These are phyloP conservation scores for Bombus superbus DNA, from an alignment of 1,140 invertebrate genomes.

Conservation along the genomic window DNA sequence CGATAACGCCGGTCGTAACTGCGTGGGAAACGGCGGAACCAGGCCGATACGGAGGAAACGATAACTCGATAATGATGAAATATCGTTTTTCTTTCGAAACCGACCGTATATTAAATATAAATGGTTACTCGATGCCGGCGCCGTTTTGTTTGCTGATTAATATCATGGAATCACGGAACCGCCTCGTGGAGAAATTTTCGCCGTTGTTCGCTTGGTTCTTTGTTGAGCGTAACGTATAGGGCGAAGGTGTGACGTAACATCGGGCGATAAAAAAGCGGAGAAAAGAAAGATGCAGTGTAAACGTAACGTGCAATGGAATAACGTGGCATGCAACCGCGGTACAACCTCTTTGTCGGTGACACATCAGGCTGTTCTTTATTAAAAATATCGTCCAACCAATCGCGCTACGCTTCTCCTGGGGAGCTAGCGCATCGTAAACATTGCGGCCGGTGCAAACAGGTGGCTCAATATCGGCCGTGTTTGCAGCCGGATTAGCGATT, in stretches of 20 bases:
- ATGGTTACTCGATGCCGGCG: not conserved
- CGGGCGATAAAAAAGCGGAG: not conserved
- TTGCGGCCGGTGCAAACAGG: conserved; percentile 63
- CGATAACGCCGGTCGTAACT: not conserved
- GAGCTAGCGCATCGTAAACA: conserved; percentile 52
- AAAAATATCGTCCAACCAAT: conserved; percentile 63
- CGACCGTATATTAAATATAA: not conserved
- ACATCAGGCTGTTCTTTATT: conserved; percentile 34
- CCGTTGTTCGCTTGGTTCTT: not conserved
- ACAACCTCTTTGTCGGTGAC: not conserved
- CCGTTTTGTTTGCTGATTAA: not conserved
- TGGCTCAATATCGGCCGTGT: conserved; percentile 67
- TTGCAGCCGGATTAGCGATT: conserved; percentile 65
- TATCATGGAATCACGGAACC: not conserved
- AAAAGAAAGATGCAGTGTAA: conserved; percentile 22
- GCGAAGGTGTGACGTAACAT: not conserved
- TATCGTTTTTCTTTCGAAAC: not conserved
- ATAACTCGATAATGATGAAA: conserved; percentile 34
- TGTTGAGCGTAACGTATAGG: not conserved
- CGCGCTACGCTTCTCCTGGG: conserved; percentile 26
- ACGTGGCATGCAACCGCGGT: not conserved
- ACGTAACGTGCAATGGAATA: not conserved
- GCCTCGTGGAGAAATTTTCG: not conserved
- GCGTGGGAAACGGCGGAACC: not conserved
- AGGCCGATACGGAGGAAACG: not conserved